Conservation (phyloP, 1,140 invertebrate genomes). For the Ceratosolen fusciceps region DNA sequence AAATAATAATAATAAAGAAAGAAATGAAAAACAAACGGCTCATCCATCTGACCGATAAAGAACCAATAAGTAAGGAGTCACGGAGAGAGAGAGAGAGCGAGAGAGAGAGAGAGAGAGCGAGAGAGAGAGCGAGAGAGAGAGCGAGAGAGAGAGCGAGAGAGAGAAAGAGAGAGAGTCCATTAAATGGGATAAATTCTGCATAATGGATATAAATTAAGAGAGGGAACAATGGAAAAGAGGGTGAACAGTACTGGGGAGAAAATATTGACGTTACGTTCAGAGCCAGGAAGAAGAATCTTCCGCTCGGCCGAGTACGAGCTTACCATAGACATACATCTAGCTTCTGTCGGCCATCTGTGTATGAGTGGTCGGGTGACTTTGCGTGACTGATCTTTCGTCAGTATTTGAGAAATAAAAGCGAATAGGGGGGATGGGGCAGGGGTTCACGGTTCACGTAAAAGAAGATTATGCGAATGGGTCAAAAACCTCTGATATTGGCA, state of each 20-base stretch:
- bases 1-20: no score
- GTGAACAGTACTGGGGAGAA: background rate
- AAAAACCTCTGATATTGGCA: slow-evolving; percentile 53
- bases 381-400: slow-evolving; percentile 20
- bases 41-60: no score
- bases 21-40: no score
- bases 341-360: background rate
- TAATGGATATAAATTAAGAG: background rate
- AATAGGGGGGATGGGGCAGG: background rate
- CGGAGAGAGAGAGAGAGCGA: no score
- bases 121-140: no score
- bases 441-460: background rate
- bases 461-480: slow-evolving; percentile 18
- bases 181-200: background rate
- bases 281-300: background rate
- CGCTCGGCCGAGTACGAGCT: background rate
- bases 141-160: no score
- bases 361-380: slow-evolving; percentile 25
- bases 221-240: background rate
- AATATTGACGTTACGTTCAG: slow-evolving; percentile 7
- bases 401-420: background rate
- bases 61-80: no score
- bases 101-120: no score
- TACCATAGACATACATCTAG: background rate
- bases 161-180: no score